phyloP scores from a whole-genome alignment of 2,797 vertebrate genomes.

The Gymnodraco acuticeps region DNA sequence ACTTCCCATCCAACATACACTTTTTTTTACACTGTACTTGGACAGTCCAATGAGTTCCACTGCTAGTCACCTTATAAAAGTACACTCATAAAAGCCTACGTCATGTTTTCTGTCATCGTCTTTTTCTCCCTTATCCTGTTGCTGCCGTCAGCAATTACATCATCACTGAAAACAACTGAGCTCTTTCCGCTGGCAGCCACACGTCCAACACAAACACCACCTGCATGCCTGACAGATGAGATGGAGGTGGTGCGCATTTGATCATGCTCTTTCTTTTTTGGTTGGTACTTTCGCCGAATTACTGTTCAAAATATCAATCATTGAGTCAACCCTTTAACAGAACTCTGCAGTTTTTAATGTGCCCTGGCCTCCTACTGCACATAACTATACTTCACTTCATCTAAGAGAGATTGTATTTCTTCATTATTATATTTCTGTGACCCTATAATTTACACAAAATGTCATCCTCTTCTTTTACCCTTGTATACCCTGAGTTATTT shows the following conservation, averaged over 20 bases:
- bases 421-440: too few species aligned
- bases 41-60: too few species aligned
- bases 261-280: conserved; percentile 10
- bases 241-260: conserved; percentile 45
- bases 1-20: too few species aligned
- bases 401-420: too few species aligned
- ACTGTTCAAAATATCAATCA: conserved; percentile 5
- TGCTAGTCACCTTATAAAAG: too few species aligned
- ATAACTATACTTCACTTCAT: too few species aligned
- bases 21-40: too few species aligned
- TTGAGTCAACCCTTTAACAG: neutral
- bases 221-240: conserved; percentile 57
- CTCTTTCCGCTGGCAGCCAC: conserved; percentile 12
- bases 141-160: conserved; percentile 28
- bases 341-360: neutral
- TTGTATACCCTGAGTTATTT: too few species aligned
- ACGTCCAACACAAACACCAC: conserved; percentile 33
- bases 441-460: too few species aligned
- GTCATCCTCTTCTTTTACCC: too few species aligned
- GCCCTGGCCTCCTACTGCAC: neutral
- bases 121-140: conserved; percentile 11
- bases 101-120: conserved; percentile 10
- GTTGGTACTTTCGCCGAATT: neutral
- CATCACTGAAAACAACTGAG: neutral
- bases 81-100: neutral